phyloP scores from a whole-genome alignment of 2,888 invertebrate genomes.

The Stenchaetothrips biformis region DNA sequence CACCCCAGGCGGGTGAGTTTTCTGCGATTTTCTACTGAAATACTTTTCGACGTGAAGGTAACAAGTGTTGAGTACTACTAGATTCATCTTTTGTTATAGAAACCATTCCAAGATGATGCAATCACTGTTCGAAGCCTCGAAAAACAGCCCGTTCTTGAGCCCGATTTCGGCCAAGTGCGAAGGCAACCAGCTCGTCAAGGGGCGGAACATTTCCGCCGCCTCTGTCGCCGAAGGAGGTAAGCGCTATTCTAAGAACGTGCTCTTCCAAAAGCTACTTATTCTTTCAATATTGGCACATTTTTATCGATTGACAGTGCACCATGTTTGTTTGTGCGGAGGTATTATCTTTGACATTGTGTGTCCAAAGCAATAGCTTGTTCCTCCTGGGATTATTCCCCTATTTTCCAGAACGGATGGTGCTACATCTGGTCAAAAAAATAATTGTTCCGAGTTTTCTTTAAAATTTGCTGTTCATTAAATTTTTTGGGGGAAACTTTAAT shows the following conservation, averaged over 20 bases:
- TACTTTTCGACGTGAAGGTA: neutral
- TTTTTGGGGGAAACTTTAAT: neutral
- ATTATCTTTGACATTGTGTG: neutral
- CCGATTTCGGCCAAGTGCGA: conserved; percentile 46
- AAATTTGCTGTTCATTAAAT: neutral
- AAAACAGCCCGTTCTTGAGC: conserved; percentile 46
- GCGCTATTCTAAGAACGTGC: conserved; percentile 32
- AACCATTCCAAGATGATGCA: conserved; percentile 45
- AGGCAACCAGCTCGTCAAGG: conserved; percentile 43
- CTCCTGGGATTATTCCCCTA: neutral
- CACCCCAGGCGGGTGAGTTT: conserved; percentile 2
- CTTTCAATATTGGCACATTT: too few relatives aligned
- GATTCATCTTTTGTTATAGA: neutral
- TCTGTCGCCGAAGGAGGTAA: conserved; percentile 44
- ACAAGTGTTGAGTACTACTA: neutral
- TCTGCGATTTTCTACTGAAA: neutral
- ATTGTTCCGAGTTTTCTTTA: neutral
- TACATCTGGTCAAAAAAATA: neutral
- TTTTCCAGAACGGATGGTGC: neutral
- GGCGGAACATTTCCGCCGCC: conserved; percentile 45
- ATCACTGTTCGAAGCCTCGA: conserved; percentile 47
- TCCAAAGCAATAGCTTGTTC: neutral
- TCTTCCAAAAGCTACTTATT: too few relatives aligned
- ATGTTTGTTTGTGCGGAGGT: neutral
- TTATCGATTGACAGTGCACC: too few relatives aligned